Conservation (phyloP, 2,113 vertebrate species). For the Guaruba guarouba region DNA sequence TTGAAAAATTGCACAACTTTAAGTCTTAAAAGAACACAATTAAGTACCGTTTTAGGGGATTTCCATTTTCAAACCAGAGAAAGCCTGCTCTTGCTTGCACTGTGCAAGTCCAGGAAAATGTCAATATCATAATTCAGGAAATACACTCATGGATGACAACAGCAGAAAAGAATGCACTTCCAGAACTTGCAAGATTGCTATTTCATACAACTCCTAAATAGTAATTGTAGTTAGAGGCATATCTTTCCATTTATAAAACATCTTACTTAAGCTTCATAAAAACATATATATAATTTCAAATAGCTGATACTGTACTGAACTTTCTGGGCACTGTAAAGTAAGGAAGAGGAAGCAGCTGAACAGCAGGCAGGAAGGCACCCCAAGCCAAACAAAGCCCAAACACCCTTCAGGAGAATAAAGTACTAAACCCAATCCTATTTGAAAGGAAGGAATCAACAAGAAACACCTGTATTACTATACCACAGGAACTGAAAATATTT, state of each 20-base stretch:
- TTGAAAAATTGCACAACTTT: background rate
- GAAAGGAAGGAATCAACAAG: background rate
- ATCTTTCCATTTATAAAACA: conserved; percentile 10
- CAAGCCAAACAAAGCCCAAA: fast-evolving
- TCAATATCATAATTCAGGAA: conserved; percentile 27
- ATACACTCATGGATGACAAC: conserved; percentile 38
- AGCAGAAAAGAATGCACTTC: conserved; percentile 52
- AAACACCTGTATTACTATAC: fast-evolving
- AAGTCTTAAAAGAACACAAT: background rate
- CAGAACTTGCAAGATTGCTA: background rate
- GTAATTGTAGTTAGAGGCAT: background rate
- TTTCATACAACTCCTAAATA: background rate
- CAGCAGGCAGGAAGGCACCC: background rate
- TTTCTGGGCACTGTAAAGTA: fast-evolving
- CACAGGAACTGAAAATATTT: fast-evolving
- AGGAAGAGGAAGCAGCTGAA: background rate
- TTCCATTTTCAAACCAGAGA: conserved; percentile 13
- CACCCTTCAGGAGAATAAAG: background rate
- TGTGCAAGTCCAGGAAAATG: background rate
- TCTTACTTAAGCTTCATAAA: background rate
- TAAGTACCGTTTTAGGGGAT: conserved; percentile 36
- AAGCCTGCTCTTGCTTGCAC: conserved; percentile 30
- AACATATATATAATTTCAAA: fast-evolving
- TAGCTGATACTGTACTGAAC: background rate
- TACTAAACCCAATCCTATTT: fast-evolving